Base-by-base conservation (phyloP, 1,140 invertebrate species). In the Dinothrombium tinctorium region DNA sequence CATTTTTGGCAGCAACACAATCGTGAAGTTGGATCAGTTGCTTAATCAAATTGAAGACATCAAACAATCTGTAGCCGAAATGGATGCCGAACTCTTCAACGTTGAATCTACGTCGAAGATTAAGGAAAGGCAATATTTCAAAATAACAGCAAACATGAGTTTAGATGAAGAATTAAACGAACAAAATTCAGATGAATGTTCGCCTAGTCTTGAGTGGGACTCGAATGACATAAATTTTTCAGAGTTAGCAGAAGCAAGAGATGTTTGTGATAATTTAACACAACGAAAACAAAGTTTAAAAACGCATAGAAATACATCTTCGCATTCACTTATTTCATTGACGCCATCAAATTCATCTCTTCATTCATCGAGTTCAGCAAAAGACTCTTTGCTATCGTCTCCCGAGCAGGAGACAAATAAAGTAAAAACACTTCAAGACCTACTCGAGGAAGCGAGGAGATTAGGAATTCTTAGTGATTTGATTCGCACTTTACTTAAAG, bases 11-110 rank as follows among this genome's bases (percentile, higher is more conserved):
- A 24, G 36, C 14, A 23, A 19, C 21, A 42, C 41, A n/a, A 26
- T 42, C 9, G 41, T 33, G 14, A 42, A 42, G 22, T 6, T 42
- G n/a, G 41, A 42, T 36, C 32, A 33, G 20, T 22, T 42, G 2
- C 14, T 42, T 9, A 12, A 42, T 22, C 41, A 42, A 42, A 33
- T 42, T 22, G 41, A 42, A 23, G 41, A 42, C n/a, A 42, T 42
- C 31, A 42, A 42, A 26, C 12, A 25, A 17, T 42, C 41, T 26
- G 41, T 42, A 12, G 29, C 9, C n/a, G 41, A 42, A 42, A 35
- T 42, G 29, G 25, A 42, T 35, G n/a, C 19, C 9, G 22, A 42
- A 8, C 14, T 42, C 9, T 33, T 35, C 14, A 23, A 42, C 7
- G 33, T 42, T 12, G 15, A 35, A 12, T 26, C 17, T n/a, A n/a